Percentiles rank a stretch among this genome's conserved stretches.
These are phyloP conservation scores for Vultur gryphus DNA, from an alignment of 2,797 vertebrate genomes.

Conservation along the genomic window DNA sequence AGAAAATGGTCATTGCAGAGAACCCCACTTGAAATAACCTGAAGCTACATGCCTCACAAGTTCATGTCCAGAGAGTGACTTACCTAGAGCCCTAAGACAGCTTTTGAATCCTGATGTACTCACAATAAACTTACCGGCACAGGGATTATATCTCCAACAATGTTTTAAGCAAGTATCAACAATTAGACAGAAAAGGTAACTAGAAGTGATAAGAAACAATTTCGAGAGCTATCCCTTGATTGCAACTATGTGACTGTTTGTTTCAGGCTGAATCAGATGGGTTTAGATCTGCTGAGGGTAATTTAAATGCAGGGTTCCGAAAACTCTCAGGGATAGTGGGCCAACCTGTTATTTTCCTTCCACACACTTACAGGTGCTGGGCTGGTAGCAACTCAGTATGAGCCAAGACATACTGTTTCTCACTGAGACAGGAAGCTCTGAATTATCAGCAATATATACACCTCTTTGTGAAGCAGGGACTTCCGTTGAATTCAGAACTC, in stretches of 20 bases:
- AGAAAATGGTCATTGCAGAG: not conserved
- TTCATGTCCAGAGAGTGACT: not conserved
- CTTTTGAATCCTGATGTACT: not conserved
- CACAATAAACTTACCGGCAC: rapidly evolving
- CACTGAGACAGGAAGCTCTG: not conserved
- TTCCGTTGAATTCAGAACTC: not conserved
- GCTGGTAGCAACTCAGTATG: rapidly evolving
- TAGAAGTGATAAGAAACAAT: not conserved
- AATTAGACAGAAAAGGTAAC: not conserved
- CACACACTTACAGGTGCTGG: rapidly evolving
- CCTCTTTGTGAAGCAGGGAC: not conserved
- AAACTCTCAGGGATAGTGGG: rapidly evolving
- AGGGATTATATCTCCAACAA: not conserved
- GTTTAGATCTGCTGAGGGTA: rapidly evolving
- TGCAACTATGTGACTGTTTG: not conserved
- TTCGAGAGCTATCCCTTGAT: not conserved
- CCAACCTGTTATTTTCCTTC: not conserved
- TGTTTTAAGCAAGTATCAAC: not conserved
- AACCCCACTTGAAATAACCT: not conserved
- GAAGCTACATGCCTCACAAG: not conserved
- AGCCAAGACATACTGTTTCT: not conserved
- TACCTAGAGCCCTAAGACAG: rapidly evolving
- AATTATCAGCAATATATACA: not conserved
- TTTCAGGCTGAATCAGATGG: not conserved
- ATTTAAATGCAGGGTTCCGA: not conserved